Evolutionary conservation across 2,888 invertebrate genomes (phyloP).

Genomic region (Tachina lurida): DNA sequence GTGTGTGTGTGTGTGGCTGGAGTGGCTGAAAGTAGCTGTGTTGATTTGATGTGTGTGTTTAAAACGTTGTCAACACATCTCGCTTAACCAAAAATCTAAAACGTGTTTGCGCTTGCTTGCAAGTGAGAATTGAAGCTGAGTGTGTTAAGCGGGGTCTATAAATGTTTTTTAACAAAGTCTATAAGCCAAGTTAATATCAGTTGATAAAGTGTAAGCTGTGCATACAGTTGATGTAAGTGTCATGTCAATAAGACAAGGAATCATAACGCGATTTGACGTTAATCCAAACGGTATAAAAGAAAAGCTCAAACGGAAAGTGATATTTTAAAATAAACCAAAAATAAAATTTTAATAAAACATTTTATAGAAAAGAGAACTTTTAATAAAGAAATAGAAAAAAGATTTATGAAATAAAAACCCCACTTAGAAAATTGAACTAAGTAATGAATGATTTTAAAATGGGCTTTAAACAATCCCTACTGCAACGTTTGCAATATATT

Average conservation of each 20-base stretch:
- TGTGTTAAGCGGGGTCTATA: slow-evolving; percentile 2
- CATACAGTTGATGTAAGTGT: slow-evolving; percentile 73
- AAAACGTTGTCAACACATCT: slow-evolving; percentile 65
- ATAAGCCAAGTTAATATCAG: slow-evolving; percentile 55
- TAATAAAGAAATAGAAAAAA: background rate
- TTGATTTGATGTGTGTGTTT: slow-evolving; percentile 61
- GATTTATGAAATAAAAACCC: background rate
- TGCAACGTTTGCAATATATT: slow-evolving; percentile 79
- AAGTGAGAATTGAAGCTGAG: slow-evolving; percentile 63
- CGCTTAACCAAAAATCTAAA: slow-evolving; percentile 38
- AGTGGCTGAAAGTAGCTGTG: slow-evolving; percentile 55
- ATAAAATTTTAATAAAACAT: background rate
- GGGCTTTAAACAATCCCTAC: slow-evolving; percentile 81
- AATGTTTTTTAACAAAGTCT: slow-evolving; percentile 32
- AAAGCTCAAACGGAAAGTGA: slow-evolving; percentile 75
- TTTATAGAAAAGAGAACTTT: background rate
- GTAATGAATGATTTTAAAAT: slow-evolving; percentile 80
- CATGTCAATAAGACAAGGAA: slow-evolving; percentile 73
- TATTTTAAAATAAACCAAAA: slow-evolving; percentile 26
- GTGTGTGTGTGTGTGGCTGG: slow-evolving; percentile 26
- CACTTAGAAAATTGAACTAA: background rate
- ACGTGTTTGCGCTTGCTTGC: slow-evolving; percentile 64
- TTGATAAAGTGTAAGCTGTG: slow-evolving; percentile 60
- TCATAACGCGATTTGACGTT: slow-evolving; percentile 81
- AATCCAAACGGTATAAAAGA: slow-evolving; percentile 73